phyloP scores from a whole-genome alignment of 2,888 invertebrate species.

The Heliconius aoede region DNA sequence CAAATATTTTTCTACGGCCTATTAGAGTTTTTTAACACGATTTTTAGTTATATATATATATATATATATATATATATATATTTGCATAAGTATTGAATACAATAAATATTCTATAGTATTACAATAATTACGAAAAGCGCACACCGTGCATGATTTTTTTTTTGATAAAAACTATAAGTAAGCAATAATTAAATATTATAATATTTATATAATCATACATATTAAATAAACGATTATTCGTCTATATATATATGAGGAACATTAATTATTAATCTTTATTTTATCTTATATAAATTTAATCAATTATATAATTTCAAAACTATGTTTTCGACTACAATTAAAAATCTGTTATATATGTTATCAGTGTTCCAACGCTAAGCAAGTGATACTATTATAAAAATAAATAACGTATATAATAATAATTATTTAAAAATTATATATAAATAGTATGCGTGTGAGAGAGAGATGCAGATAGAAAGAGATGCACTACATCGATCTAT shows the following conservation, averaged over 20 bases:
- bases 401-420: conserved; percentile 33
- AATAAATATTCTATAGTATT: conserved; percentile 34
- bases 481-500: conserved; percentile 81
- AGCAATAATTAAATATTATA: conserved; percentile 39
- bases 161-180: conserved; percentile 36
- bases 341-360: conserved; percentile 25
- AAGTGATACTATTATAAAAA: conserved; percentile 30
- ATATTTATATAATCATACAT: conserved; percentile 23
- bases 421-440: conserved; percentile 37
- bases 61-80: not conserved
- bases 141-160: conserved; percentile 47
- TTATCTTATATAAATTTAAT: not conserved
- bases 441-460: conserved; percentile 73
- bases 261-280: conserved; percentile 15
- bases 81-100: conserved; percentile 23
- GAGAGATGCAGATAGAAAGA: conserved; percentile 75
- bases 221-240: not conserved
- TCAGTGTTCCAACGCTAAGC: conserved; percentile 33
- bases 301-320: not conserved
- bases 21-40: not conserved
- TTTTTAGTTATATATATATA: conserved; percentile 3
- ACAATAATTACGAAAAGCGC: conserved; percentile 36
- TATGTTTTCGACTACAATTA: conserved; percentile 3
- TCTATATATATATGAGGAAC: not conserved
- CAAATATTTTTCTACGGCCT: not conserved